These are phyloP conservation scores for Eolophus roseicapilla DNA, from an alignment of 2,113 vertebrate genomes.

Conservation along the genomic window DNA sequence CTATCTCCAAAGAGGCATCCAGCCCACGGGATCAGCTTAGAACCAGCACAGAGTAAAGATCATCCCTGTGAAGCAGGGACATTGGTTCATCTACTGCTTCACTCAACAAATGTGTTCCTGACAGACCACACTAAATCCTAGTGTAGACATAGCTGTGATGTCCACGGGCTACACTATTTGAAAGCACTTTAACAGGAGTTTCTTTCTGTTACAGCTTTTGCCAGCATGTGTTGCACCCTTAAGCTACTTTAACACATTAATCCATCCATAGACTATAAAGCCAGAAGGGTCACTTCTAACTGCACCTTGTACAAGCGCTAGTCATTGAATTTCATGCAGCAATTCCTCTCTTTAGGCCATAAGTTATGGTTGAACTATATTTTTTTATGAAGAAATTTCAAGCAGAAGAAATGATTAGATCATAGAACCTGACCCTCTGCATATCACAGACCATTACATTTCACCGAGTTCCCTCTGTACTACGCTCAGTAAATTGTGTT, in stretches of 20 bases:
- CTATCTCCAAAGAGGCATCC: not conserved
- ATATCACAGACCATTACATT: constrained; percentile 53
- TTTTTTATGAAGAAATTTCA: constrained; percentile 55
- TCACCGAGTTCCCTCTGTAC: not conserved
- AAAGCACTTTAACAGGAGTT: not conserved
- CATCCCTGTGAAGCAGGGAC: not conserved
- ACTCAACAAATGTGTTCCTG: not conserved
- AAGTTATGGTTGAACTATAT: constrained; percentile 39
- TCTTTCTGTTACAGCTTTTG: not conserved
- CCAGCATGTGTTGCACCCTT: not conserved
- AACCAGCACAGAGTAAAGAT: not conserved
- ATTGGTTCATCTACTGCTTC: too few species aligned
- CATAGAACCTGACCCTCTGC: constrained; percentile 46
- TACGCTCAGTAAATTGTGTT: constrained; percentile 49
- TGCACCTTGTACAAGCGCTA: not conserved
- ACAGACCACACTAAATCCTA: not conserved
- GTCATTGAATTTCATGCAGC: constrained; percentile 27
- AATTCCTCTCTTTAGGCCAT: constrained; percentile 13
- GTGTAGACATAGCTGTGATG: not conserved
- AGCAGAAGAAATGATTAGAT: constrained; percentile 61
- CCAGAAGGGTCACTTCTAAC: constrained; percentile 38
- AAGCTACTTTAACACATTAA: constrained; percentile 31
- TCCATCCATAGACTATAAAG: constrained; percentile 24
- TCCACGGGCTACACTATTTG: not conserved
- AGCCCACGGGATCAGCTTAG: not conserved